Evolutionary conservation across 2,888 invertebrate species (phyloP), one percentile per base, ranked within the genome.

Genomic region (Choreutis nemorana): DNA sequence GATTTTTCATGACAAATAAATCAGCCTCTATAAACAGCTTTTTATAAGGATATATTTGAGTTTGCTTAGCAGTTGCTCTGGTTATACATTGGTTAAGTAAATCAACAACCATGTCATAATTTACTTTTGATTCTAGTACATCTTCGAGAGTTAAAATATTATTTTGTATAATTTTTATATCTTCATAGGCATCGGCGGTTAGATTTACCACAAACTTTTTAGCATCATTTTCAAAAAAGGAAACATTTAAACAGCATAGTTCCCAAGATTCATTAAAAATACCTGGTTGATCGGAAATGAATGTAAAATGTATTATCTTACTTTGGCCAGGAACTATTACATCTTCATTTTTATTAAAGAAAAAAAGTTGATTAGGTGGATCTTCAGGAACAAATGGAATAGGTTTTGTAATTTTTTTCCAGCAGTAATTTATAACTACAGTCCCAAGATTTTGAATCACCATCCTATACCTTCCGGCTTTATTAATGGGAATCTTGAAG

Each of bases 271-370:
- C 83, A 2, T 42, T 57, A 23, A 54, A 71, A 5, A 72, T 57
- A 2, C 70, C 68, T 2, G 71, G 50, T 12, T 43, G 45, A 4
- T 57, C 51, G 2, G 78, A 63, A 25, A 71, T 43, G 41, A 83
- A 85, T 38, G 78, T 81, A 16, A 84, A 61, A 8, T 44, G 54
- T 23, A 84, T 41, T 15, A 64, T 40, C 23, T 61, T 61, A 2
- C 44, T 57, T 40, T 82, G 72, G 1, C 82, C 81, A 1, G 84
- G 84, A 1, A 68, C 51, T 23, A 85, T 35, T 1, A 81, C 48
- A 10, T 75, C 64, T 46, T 81, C 81, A 37, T 80, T 82, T 53
- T 82, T 84, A 32, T 82, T 73, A 34, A 85, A 85, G 45, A 68
- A 83, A 44, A 84, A 85, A 1, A 63, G 62, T 46, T 67, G 77